phyloP scores from a whole-genome alignment of 2,797 vertebrate genomes.

The Sorex maritimensis region DNA sequence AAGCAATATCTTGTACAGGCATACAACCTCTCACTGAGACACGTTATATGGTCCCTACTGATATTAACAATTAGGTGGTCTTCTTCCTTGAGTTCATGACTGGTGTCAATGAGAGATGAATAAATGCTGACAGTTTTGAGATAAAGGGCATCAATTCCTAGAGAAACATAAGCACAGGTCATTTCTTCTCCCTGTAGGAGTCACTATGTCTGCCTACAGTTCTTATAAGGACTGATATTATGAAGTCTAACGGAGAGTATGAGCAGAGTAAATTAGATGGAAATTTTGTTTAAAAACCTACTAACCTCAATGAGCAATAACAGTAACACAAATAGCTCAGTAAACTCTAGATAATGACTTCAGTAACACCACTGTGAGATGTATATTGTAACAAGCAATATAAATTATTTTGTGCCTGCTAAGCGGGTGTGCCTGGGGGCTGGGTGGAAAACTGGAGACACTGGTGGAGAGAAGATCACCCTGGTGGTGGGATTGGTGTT shows the following conservation, averaged over 20 bases:
- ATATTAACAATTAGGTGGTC: neutral
- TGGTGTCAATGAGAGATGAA: neutral
- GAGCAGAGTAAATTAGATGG: too few species aligned
- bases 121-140: neutral
- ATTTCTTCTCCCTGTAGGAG: neutral
- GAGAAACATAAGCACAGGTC: neutral
- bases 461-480: too few species aligned
- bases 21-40: neutral
- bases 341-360: too few species aligned
- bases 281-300: too few species aligned
- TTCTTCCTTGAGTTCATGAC: neutral
- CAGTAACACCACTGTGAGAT: too few species aligned
- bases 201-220: neutral
- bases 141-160: neutral
- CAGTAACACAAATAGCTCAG: too few species aligned
- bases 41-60: neutral
- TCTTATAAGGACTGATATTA: neutral
- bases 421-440: too few species aligned
- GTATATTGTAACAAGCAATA: too few species aligned
- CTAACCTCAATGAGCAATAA: too few species aligned
- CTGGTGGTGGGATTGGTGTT: too few species aligned
- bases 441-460: too few species aligned
- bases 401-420: too few species aligned
- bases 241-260: neutral
- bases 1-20: neutral